phyloP scores from a whole-genome alignment of 2,113 vertebrate genomes.

The Mungos mungo region DNA sequence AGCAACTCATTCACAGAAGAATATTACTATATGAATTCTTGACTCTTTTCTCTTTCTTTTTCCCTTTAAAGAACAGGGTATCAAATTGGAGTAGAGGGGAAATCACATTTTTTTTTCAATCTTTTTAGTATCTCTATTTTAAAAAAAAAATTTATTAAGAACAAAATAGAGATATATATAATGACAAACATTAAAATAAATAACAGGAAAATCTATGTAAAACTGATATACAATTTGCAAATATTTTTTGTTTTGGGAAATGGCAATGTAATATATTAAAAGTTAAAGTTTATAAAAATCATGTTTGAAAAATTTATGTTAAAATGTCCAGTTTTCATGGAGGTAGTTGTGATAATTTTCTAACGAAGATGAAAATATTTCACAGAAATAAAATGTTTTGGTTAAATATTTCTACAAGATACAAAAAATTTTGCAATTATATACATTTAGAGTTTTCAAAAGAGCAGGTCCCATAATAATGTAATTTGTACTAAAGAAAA shows the following conservation, averaged over 20 bases:
- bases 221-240: neutral
- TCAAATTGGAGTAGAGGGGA: neutral
- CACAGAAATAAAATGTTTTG: neutral
- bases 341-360: neutral
- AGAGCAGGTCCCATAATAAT: neutral
- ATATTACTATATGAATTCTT: neutral
- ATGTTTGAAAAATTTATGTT: neutral
- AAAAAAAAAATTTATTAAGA: neutral
- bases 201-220: neutral
- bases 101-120: neutral
- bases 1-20: conserved; percentile 20
- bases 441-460: neutral
- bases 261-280: neutral
- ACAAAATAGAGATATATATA: neutral
- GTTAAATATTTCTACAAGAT: neutral
- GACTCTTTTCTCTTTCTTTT: neutral
- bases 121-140: neutral
- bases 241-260: neutral
- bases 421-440: neutral
- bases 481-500: neutral
- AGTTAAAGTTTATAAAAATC: neutral
- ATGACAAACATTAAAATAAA: neutral
- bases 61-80: neutral
- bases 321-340: neutral
- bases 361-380: neutral